Percentiles rank a stretch among this genome's conserved stretches.
These are phyloP conservation scores for Rachycentron canadum DNA, from an alignment of 2,797 vertebrate species.

Conservation along the genomic window DNA sequence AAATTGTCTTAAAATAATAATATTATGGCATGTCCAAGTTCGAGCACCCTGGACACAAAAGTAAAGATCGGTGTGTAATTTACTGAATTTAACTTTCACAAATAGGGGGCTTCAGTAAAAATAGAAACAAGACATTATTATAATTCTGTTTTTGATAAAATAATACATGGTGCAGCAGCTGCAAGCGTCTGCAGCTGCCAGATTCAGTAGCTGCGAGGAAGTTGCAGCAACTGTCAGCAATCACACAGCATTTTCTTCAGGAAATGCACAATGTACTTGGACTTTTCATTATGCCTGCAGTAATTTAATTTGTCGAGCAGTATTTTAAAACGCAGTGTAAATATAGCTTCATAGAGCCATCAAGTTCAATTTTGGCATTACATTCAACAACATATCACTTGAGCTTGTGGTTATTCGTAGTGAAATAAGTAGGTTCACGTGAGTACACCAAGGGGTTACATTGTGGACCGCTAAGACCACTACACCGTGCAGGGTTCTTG, in stretches of 20 bases:
- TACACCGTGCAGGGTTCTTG: conserved; percentile 19
- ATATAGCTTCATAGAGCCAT: neutral
- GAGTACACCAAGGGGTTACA: neutral
- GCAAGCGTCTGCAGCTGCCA: too few species aligned
- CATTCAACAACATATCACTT: conserved; percentile 17
- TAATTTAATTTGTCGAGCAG: neutral
- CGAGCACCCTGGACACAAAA: too few species aligned
- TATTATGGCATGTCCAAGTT: too few species aligned
- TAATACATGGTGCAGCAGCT: too few species aligned
- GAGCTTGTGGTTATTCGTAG: conserved; percentile 11
- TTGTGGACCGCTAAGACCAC: neutral
- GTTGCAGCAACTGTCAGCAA: too few species aligned
- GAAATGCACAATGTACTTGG: neutral
- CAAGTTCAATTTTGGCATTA: neutral
- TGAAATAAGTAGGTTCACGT: conserved; percentile 8
- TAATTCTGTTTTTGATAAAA: too few species aligned
- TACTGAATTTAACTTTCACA: neutral
- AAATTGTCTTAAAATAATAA: too few species aligned
- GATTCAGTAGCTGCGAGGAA: too few species aligned
- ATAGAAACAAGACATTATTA: neutral
- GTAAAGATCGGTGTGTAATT: too few species aligned
- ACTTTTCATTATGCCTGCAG: neutral
- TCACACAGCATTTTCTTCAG: too few species aligned
- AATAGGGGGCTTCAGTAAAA: neutral
- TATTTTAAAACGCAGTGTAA: neutral